Conservation (phyloP, 2,888 invertebrate species). For the Cephus sareptanus region DNA sequence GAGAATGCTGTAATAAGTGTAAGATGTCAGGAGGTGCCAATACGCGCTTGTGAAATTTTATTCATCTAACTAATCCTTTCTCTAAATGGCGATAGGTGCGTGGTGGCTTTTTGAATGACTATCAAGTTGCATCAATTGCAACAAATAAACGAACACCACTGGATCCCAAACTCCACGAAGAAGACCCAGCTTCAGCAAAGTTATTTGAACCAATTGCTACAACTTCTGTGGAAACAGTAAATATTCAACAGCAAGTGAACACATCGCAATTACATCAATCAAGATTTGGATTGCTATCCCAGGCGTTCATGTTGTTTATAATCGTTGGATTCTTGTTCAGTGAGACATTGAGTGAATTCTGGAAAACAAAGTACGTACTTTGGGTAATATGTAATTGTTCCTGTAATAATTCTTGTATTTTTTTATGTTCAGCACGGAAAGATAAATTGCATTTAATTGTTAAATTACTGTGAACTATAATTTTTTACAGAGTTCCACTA, state of each 20-base stretch:
- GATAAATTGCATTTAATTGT: neutral
- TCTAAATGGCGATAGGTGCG: slow-evolving; percentile 70
- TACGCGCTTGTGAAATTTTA: neutral
- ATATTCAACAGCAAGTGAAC: slow-evolving; percentile 73
- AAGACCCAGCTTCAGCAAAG: slow-evolving; percentile 66
- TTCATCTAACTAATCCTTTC: neutral
- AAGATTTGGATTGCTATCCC: slow-evolving; percentile 86
- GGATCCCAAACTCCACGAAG: slow-evolving; percentile 60
- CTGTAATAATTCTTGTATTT: neutral
- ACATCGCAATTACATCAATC: slow-evolving; percentile 92
- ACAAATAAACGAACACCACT: slow-evolving; percentile 59
- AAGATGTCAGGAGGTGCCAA: neutral
- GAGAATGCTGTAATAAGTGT: slow-evolving; percentile 20
- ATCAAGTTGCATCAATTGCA: slow-evolving; percentile 73
- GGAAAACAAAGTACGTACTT: slow-evolving; percentile 86
- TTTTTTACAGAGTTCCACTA: slow-evolving; percentile 78
- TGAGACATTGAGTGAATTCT: slow-evolving; percentile 91
- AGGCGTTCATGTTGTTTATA: slow-evolving; percentile 90
- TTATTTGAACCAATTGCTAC: slow-evolving; percentile 56
- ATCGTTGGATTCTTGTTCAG: slow-evolving; percentile 90
- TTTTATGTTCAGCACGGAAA: neutral
- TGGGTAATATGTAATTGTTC: neutral
- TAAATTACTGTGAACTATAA: neutral
- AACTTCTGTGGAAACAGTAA: slow-evolving; percentile 48
- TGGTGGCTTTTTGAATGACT: slow-evolving; percentile 85